These are phyloP conservation scores for Trichogramma pretiosum DNA, from an alignment of 1,140 invertebrate genomes.

Conservation along the genomic window DNA sequence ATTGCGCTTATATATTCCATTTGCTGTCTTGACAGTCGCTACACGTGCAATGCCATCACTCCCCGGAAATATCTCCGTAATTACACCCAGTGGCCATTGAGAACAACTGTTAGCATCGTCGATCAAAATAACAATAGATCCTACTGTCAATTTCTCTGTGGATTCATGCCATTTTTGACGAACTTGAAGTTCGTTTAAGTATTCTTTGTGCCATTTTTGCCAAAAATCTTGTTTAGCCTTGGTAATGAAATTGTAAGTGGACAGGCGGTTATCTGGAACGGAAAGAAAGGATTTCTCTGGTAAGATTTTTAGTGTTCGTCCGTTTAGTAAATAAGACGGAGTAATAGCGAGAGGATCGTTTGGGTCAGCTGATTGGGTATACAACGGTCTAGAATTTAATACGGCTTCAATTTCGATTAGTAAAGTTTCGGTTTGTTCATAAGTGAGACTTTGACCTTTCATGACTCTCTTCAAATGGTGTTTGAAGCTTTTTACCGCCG, in stretches of 20 bases:
- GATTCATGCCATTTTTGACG: background rate
- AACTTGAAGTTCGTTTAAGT: background rate
- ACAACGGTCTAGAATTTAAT: background rate
- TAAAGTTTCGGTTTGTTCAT: background rate
- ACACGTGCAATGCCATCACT: slow-evolving; percentile 17
- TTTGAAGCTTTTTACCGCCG: no score
- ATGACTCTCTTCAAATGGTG: no score
- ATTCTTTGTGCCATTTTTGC: no score
- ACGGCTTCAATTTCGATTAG: background rate
- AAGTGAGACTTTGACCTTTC: background rate
- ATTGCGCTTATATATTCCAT: slow-evolving; percentile 12
- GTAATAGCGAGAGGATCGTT: background rate
- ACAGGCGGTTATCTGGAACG: background rate
- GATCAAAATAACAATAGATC: background rate
- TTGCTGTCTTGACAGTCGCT: slow-evolving; percentile 15
- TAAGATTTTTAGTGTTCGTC: no score
- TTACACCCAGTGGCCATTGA: slow-evolving; percentile 19
- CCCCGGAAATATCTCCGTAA: slow-evolving; percentile 20
- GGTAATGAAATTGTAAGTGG: no score
- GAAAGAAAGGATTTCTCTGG: background rate
- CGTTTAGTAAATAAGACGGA: background rate
- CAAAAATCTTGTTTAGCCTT: no score
- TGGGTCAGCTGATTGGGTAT: background rate
- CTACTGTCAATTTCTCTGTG: background rate
- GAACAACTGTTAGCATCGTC: slow-evolving; percentile 10